Evolutionary conservation across 2,113 vertebrate genomes (phyloP).

Genomic region (Capreolus pygargus): DNA sequence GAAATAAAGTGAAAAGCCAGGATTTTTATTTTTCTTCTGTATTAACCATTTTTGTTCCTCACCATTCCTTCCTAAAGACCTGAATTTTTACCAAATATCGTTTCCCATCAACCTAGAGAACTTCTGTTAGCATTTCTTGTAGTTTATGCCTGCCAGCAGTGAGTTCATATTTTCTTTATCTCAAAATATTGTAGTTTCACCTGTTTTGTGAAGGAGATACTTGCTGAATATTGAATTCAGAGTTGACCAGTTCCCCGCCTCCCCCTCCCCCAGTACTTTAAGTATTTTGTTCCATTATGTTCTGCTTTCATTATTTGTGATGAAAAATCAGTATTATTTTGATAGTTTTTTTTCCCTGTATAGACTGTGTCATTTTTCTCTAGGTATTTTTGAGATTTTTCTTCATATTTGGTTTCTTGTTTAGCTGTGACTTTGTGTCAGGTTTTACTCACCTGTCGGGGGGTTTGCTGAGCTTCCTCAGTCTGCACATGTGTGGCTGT

Average conservation of each 20-base stretch:
- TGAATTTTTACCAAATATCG: background rate
- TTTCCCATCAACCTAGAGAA: background rate
- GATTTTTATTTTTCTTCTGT: background rate
- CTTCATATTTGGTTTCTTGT: background rate
- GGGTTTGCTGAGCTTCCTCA: background rate
- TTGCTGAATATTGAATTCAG: background rate
- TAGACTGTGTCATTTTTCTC: background rate
- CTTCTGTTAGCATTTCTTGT: background rate
- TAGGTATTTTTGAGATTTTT: background rate
- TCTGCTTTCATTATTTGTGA: background rate
- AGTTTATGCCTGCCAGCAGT: background rate
- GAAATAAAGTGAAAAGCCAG: background rate
- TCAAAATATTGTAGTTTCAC: background rate
- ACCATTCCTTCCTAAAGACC: background rate
- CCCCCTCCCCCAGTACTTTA: background rate
- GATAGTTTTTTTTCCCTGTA: background rate
- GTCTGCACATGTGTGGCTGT: background rate
- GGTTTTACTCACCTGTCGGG: background rate
- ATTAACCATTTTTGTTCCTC: background rate
- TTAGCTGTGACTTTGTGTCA: background rate
- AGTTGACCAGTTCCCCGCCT: background rate
- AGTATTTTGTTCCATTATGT: background rate
- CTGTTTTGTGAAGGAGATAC: background rate
- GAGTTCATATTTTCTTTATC: background rate
- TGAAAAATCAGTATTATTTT: background rate